Base-by-base conservation (phyloP, 2,797 vertebrate genomes). In the Smutsia temminckii region DNA sequence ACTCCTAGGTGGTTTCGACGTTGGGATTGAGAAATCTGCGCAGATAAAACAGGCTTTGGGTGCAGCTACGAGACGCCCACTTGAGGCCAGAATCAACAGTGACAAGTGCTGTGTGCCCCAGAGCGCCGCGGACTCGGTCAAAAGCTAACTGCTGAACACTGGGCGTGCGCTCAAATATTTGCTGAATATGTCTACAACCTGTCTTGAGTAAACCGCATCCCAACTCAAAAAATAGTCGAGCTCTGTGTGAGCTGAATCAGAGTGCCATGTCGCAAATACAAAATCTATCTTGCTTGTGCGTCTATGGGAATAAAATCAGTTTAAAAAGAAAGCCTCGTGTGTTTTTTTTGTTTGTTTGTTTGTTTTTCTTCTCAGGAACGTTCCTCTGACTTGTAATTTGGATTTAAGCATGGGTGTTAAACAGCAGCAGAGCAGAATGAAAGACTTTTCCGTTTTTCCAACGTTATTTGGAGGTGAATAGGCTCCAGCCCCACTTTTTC, bases 51-150 rank as follows among this genome's bases (percentile, higher is more conserved):
- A 71, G 91, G 66, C 59, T 83, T 51, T 80, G 6, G 21, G 46
- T 32, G 85, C 85, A 74, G 89, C 89, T 12, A 4, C 4, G 0
- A 49, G 92, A 91, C 85, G 95, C 93, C 94, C 92, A 71, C 94
- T 69, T 25, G 94, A 96, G 95, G 95, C 90, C 90, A 46, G 69
- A 55, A 53, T n/a, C 32, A 18, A 55, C 61, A 66, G 61, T 23
- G 69, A 83, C 59, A 0, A 12, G 37, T 3, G 77, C 14, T 53
- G 49, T 1, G 32, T 12, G 74, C 37, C 49, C 21, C 8, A 3
- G 3, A 13, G 21, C 34, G 27, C 40, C 29, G 18, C 32, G 7
- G 49, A 27, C 68, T 88, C 11, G 0, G 75, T 40, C 59, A 1
- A 18, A 23, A 1, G 14, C 61, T 10, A 37, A 32, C 51, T 0